These are phyloP conservation scores for Oscheius sp. DNA, from an alignment of 2,888 invertebrate species.

Conservation along the genomic window DNA sequence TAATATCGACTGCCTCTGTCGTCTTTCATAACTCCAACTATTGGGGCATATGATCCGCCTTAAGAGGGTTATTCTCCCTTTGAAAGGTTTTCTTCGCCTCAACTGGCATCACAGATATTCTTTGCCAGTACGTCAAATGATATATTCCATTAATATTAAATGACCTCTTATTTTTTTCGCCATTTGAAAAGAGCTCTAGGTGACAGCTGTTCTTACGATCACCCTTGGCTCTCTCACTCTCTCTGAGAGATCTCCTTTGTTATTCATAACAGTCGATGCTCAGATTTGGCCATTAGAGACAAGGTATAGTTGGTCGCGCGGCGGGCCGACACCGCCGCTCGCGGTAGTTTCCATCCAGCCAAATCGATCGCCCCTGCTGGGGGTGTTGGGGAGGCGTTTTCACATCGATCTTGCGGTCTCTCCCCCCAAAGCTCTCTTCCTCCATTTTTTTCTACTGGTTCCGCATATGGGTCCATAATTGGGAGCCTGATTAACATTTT, in stretches of 20 bases:
- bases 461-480: not conserved
- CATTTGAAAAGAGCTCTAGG: not conserved
- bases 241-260: not conserved
- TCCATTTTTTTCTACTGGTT: constrained; percentile 21
- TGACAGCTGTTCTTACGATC: no score
- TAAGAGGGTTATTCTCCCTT: not conserved
- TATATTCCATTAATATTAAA: not conserved
- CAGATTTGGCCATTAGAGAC: constrained; percentile 6
- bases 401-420: constrained; percentile 27
- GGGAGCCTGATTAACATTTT: not conserved
- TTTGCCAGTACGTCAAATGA: no score
- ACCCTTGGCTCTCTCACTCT: not conserved
- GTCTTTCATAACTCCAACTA: no score
- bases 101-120: no score
- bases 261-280: constrained; percentile 10
- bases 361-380: constrained; percentile 23
- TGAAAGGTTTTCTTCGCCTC: not conserved
- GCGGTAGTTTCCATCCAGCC: constrained; percentile 26
- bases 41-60: no score
- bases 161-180: not conserved
- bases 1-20: no score
- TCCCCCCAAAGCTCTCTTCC: constrained; percentile 13
- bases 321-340: constrained; percentile 15
- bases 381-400: constrained; percentile 27
- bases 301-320: not conserved